These are phyloP conservation scores for Lanistes nyassanus DNA, from an alignment of 1,140 invertebrate species.

Conservation along the genomic window DNA sequence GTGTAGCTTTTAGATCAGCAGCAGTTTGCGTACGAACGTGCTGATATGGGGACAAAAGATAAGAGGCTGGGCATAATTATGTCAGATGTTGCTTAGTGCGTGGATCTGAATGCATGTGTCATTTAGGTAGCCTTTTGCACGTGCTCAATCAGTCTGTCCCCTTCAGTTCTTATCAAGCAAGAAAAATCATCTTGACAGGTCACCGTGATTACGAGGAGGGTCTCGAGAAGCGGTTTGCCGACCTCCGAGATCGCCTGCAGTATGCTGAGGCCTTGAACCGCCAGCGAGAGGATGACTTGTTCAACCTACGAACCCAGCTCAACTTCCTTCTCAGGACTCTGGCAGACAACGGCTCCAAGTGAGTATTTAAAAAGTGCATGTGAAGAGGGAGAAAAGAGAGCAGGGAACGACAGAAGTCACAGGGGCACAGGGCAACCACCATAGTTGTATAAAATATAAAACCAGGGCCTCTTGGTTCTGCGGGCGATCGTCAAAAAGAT, in stretches of 20 bases:
- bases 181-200: slow-evolving; percentile 41
- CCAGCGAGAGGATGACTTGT: slow-evolving; percentile 77
- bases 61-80: too few relatives aligned
- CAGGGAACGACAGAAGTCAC: too few relatives aligned
- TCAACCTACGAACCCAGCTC: slow-evolving; percentile 74
- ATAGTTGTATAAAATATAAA: too few relatives aligned
- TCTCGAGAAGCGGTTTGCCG: slow-evolving; percentile 76
- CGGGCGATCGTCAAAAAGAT: too few relatives aligned
- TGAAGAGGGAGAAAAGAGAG: too few relatives aligned
- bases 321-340: slow-evolving; percentile 58
- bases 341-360: slow-evolving; percentile 36
- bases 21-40: too few relatives aligned
- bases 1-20: too few relatives aligned
- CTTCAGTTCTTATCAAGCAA: neutral
- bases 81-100: neutral
- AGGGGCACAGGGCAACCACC: too few relatives aligned
- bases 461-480: too few relatives aligned
- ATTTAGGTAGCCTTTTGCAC: neutral
- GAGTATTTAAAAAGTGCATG: neutral
- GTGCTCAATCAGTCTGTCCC: neutral
- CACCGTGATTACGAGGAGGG: slow-evolving; percentile 72
- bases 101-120: neutral
- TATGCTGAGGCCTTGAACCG: slow-evolving; percentile 79
- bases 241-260: slow-evolving; percentile 77
- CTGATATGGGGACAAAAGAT: too few relatives aligned